Evolutionary conservation across 2,888 invertebrate genomes (phyloP).

Genomic region (Lycia hirtaria): DNA sequence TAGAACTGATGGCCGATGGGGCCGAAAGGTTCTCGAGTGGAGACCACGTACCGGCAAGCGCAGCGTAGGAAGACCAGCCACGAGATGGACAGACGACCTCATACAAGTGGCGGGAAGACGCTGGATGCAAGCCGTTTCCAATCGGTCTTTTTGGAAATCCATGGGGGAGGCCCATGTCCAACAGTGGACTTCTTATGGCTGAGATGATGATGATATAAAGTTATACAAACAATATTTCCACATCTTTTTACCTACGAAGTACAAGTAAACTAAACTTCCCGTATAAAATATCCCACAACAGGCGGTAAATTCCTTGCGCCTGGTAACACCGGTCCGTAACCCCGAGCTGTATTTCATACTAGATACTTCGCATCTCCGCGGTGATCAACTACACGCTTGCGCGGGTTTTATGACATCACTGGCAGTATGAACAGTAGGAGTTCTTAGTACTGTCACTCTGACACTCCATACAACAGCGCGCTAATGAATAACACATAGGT

Average conservation of each 20-base stretch:
- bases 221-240: not conserved
- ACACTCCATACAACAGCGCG: too few species aligned
- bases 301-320: slow-evolving; percentile 6
- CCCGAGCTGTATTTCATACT: slow-evolving; percentile 20
- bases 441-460: slow-evolving; percentile 11
- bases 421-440: slow-evolving; percentile 5
- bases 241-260: not conserved
- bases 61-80: too few species aligned
- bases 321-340: slow-evolving; percentile 17
- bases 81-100: too few species aligned
- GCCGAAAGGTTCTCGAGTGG: too few species aligned
- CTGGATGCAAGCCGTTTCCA: too few species aligned
- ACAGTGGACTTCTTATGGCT: slow-evolving; percentile 33
- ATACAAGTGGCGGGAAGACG: too few species aligned
- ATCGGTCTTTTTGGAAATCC: too few species aligned
- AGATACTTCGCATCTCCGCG: slow-evolving; percentile 22
- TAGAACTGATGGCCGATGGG: too few species aligned
- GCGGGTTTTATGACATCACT: slow-evolving; percentile 21
- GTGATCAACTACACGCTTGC: slow-evolving; percentile 30
- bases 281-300: not conserved
- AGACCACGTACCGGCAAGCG: too few species aligned
- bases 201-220: not conserved
- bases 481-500: too few species aligned
- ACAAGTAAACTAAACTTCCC: not conserved
- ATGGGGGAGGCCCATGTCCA: too few species aligned